These are phyloP conservation scores for Linepithema humile DNA, from an alignment of 1,140 invertebrate species.

Conservation along the genomic window DNA sequence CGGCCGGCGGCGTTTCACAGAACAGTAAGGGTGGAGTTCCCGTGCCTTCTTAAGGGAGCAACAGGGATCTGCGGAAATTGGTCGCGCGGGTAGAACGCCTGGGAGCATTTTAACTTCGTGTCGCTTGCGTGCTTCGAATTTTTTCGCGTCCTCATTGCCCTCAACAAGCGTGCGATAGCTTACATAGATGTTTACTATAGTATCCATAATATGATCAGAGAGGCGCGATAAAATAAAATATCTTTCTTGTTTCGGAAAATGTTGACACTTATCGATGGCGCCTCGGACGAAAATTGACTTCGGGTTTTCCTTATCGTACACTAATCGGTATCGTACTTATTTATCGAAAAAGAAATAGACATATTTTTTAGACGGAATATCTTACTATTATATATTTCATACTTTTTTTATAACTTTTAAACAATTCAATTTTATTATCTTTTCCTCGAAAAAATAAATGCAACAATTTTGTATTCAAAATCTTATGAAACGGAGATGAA, in stretches of 20 bases:
- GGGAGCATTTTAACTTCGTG: not conserved
- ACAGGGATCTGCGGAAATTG: conserved; percentile 13
- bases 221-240: not conserved
- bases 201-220: not conserved
- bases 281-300: not conserved
- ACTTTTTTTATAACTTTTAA: not conserved
- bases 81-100: not conserved
- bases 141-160: not conserved
- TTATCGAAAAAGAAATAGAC: not conserved
- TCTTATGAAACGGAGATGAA: not conserved
- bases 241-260: not conserved
- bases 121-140: conserved; percentile 5
- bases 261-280: not conserved
- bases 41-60: conserved; percentile 14
- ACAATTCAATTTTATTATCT: not conserved
- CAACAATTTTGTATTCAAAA: not conserved
- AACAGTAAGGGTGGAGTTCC: not conserved
- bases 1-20: not conserved
- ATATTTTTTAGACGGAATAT: not conserved
- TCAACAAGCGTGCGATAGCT: not conserved
- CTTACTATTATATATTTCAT: not conserved
- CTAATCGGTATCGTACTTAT: not conserved
- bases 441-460: not conserved
- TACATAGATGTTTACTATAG: not conserved
- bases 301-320: not conserved